Base-by-base conservation (phyloP, 2,888 invertebrate species). In the Mesorhabditis belari region DNA sequence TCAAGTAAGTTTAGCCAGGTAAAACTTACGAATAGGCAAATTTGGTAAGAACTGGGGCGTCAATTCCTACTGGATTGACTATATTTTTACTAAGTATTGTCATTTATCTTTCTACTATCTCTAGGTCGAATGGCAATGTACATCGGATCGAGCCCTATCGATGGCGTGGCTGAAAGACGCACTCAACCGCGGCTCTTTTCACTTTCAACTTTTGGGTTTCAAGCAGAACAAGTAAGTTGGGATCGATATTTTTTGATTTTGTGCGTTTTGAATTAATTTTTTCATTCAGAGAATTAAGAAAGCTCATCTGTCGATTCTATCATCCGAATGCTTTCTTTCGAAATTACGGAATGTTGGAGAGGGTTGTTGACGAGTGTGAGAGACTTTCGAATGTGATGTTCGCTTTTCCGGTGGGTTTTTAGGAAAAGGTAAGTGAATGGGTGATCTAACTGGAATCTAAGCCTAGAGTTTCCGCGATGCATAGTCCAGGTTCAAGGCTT, bases 91-190 rank as follows among this genome's bases (percentile, higher is more conserved):
- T n/a, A n/a, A n/a, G n/a, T n/a, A n/a, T n/a, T n/a, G n/a, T n/a
- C n/a, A n/a, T n/a, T n/a, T n/a, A n/a, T n/a, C n/a, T n/a, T n/a
- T n/a, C n/a, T 35, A 17, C 44, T n/a, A 35, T 35, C n/a, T 50
- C 6, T 50, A 9, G 51, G 51, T 50, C 5, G 63, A 64, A 44
- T 68, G 68, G 68, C 35, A 65, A 9, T 52, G 64, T 12, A 28
- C 23, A 5, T 28, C 50, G 24, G 69, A 72, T 29, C 62, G 76
- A 3, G 63, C 66, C 9, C 52, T 77, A 24, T 76, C 76, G 1
- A 62, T 75, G 26, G 72, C 72, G 3, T 77, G 77, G 77, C 62
- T 77, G 44, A 77, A 77, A 52, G 71, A 71, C 24, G 71, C 76
- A 2, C 64, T 77, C 57, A 77, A 76, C 61, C 69, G 70, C 61